Evolutionary conservation across 2,797 vertebrate genomes (phyloP).

Genomic region (Acipenser ruthenus): DNA sequence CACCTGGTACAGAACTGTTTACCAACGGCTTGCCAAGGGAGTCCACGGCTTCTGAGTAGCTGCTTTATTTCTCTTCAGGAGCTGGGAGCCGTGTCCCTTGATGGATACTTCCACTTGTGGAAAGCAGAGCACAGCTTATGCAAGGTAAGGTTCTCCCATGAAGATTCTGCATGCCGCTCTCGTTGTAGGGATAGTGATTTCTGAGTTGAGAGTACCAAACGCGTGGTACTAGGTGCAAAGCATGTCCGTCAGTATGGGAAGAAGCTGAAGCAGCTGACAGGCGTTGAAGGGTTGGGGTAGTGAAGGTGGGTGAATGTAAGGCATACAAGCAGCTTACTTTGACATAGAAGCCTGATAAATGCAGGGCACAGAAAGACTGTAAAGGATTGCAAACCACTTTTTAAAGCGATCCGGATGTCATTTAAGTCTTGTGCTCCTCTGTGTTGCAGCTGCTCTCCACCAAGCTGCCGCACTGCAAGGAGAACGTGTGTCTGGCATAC

Average conservation of each 20-base stretch:
- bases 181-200: too few species aligned
- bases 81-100: constrained; percentile 88
- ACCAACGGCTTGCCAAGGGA: too few species aligned
- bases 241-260: too few species aligned
- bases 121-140: constrained; percentile 84
- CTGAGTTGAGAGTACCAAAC: too few species aligned
- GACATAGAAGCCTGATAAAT: too few species aligned
- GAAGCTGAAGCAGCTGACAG: too few species aligned
- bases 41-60: not conserved
- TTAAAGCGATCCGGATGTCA: not conserved
- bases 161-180: not conserved
- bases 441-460: constrained; percentile 79
- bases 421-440: constrained; percentile 3
- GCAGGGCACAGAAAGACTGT: too few species aligned
- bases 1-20: too few species aligned
- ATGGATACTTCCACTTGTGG: constrained; percentile 98
- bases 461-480: constrained; percentile 92
- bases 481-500: constrained; percentile 95
- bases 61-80: constrained; percentile 56
- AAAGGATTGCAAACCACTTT: not conserved
- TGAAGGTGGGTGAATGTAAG: too few species aligned
- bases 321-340: too few species aligned
- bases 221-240: too few species aligned
- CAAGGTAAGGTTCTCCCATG: constrained; percentile 62
- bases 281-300: too few species aligned